Conservation (phyloP, 2,797 vertebrate species). For the Cottoperca gobio region DNA sequence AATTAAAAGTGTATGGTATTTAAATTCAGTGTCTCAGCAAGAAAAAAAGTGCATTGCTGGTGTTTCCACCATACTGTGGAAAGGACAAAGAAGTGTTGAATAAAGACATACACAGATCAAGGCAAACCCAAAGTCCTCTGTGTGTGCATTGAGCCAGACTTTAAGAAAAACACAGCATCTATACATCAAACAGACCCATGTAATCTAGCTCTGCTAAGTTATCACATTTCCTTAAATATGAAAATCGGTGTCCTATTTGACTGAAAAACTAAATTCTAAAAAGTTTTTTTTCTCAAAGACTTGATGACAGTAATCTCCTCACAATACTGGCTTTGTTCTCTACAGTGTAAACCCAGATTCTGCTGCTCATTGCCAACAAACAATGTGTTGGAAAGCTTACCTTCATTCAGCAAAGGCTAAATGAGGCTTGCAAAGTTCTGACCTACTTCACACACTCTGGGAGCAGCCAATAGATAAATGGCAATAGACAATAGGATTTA, state of each 20-base stretch:
- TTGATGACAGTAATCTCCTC: background rate
- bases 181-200: background rate
- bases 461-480: constrained; percentile 3
- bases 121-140: background rate
- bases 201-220: background rate
- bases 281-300: background rate
- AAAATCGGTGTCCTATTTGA: background rate
- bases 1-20: constrained; percentile 44
- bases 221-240: background rate
- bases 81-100: constrained; percentile 21
- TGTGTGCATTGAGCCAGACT: background rate
- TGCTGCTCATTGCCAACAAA: background rate
- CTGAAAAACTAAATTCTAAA: background rate
- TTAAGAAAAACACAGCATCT: background rate
- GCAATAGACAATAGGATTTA: background rate
- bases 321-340: constrained; percentile 13
- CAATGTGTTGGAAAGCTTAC: constrained; percentile 16
- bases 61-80: constrained; percentile 7
- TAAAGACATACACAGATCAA: constrained; percentile 3
- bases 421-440: constrained; percentile 52
- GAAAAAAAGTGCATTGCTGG: constrained; percentile 19
- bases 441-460: constrained; percentile 54
- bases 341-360: background rate
- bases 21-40: constrained; percentile 53
- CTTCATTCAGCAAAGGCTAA: constrained; percentile 53